Conservation (phyloP, 2,797 vertebrate species). For the Anas bernieri region DNA sequence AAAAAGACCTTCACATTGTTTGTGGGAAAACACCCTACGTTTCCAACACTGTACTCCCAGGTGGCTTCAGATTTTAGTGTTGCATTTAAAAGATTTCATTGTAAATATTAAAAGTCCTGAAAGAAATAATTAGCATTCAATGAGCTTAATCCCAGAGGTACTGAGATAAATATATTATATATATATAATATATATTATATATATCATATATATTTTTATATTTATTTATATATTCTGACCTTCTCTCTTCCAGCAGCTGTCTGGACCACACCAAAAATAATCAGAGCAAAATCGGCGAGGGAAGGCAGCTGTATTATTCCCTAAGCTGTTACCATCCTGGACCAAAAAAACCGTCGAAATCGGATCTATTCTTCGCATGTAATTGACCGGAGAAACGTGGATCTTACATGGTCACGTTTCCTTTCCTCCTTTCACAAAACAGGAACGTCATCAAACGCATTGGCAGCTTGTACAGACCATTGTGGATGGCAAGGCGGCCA, state of each 20-base stretch:
- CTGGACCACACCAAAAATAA: conserved; percentile 47
- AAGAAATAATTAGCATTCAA: conserved; percentile 53
- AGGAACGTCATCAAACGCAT: conserved; percentile 71
- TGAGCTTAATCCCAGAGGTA: conserved; percentile 39
- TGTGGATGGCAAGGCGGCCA: conserved; percentile 58
- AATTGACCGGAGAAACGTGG: conserved; percentile 66
- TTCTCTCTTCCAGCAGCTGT: conserved; percentile 55
- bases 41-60: conserved; percentile 58
- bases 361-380: conserved; percentile 49
- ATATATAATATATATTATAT: conserved; percentile 60
- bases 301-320: conserved; percentile 38
- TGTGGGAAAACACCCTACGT: conserved; percentile 56
- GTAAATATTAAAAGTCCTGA: conserved; percentile 64
- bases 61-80: conserved; percentile 40
- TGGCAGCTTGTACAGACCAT: conserved; percentile 64
- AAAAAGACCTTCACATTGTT: conserved; percentile 60
- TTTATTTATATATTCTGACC: conserved; percentile 62
- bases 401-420: conserved; percentile 71
- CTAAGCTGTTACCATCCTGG: conserved; percentile 52
- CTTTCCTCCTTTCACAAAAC: conserved; percentile 69
- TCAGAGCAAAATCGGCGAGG: neutral
- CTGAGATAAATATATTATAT: conserved; percentile 54
- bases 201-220: conserved; percentile 53
- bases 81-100: conserved; percentile 54
- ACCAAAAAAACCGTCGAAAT: conserved; percentile 33